Percentiles rank a stretch among this genome's conserved stretches.
Conservation (phyloP, 2,797 vertebrate genomes). For the Iguana delicatissima region DNA sequence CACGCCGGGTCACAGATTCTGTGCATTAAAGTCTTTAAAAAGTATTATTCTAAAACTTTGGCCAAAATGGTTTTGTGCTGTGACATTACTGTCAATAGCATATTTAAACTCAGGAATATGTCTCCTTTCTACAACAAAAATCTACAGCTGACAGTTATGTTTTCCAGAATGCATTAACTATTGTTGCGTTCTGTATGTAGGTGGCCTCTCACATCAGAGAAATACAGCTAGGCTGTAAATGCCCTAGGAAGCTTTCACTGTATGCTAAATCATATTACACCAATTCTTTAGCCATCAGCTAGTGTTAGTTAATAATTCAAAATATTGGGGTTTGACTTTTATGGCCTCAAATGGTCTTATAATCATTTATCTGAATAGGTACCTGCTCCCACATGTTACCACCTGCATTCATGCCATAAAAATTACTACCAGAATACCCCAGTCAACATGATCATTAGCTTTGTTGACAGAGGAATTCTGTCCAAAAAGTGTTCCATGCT, state of each 20-base stretch:
- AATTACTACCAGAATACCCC: too few species aligned
- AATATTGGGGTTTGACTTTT: not conserved
- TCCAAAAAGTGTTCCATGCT: too few species aligned
- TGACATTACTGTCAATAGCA: not conserved
- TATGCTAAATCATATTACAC: not conserved
- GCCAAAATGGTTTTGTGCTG: too few species aligned
- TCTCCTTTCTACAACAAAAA: not conserved
- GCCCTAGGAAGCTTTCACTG: not conserved
- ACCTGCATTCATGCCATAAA: not conserved
- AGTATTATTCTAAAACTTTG: too few species aligned
- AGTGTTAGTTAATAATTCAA: slow-evolving; percentile 3
- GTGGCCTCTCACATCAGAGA: not conserved
- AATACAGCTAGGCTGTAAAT: not conserved
- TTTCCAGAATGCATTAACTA: not conserved
- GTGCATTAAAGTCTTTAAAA: too few species aligned
- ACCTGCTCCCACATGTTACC: not conserved
- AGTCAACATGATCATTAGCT: too few species aligned
- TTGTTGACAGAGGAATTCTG: too few species aligned
- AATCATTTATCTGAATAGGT: too few species aligned
- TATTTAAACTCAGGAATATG: not conserved
- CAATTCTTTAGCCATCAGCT: not conserved
- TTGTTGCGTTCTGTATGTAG: not conserved
- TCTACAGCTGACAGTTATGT: not conserved
- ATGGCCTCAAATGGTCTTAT: not conserved
- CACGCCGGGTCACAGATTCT: too few species aligned